Evolutionary conservation across 2,888 invertebrate species (phyloP).

Genomic region (Seira sanloemensis): DNA sequence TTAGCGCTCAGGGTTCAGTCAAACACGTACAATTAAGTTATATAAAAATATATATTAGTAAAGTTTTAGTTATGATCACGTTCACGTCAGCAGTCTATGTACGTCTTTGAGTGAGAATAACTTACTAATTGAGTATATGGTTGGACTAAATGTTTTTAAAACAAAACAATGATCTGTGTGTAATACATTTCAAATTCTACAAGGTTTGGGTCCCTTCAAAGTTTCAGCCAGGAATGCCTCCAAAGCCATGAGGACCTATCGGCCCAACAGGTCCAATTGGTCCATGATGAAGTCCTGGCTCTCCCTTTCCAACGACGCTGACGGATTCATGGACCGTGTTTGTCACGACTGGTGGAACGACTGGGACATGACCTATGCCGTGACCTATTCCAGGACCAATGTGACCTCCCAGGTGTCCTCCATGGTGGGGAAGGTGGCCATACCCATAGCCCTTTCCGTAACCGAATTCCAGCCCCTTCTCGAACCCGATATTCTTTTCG

Average conservation of each 20-base stretch:
- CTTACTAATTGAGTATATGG: no score
- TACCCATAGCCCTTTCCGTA: background rate
- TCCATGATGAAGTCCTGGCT: constrained; percentile 17
- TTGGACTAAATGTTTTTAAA: no score
- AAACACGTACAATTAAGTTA: no score
- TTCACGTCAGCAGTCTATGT: no score
- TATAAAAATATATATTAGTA: no score
- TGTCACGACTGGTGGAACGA: no score
- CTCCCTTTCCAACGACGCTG: constrained; percentile 35
- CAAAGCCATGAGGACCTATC: background rate
- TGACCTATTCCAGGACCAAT: background rate
- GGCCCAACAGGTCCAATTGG: background rate
- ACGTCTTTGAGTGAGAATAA: no score
- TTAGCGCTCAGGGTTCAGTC: no score
- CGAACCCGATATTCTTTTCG: background rate
- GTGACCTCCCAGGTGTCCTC: background rate
- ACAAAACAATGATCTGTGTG: no score
- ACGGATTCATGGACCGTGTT: constrained; percentile 29
- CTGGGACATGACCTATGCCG: background rate
- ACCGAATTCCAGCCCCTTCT: background rate
- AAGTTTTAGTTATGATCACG: no score
- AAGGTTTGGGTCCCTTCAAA: no score
- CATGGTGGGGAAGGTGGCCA: constrained; percentile 11
- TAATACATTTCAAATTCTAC: no score
- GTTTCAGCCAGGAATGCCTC: background rate